Conservation (phyloP, 2,888 invertebrate genomes). For the Habroteleia sp. region DNA sequence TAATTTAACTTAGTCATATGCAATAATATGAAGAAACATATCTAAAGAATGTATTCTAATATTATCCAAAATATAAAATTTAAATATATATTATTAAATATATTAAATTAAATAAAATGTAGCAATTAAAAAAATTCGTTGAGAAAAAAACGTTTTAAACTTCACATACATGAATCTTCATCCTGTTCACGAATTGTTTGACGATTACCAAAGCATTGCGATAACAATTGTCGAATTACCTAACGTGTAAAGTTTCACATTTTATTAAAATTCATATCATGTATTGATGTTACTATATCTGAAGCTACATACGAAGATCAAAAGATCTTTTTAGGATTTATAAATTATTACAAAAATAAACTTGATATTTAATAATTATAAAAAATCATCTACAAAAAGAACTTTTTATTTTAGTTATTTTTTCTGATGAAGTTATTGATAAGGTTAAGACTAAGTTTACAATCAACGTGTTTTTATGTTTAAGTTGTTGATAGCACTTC, state of each 20-base stretch:
- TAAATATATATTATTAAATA: background rate
- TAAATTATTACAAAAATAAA: conserved; percentile 11
- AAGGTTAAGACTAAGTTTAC: conserved; percentile 20
- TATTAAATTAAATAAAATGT: too few relatives aligned
- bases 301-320: conserved; percentile 56
- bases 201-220: conserved; percentile 46
- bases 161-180: too few relatives aligned
- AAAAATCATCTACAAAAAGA: conserved; percentile 9
- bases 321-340: conserved; percentile 35
- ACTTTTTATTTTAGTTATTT: background rate
- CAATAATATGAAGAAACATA: too few relatives aligned
- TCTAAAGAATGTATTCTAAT: too few relatives aligned
- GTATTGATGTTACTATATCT: conserved; percentile 64
- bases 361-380: conserved; percentile 12
- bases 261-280: conserved; percentile 70
- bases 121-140: too few relatives aligned
- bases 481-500: too few relatives aligned
- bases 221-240: conserved; percentile 68
- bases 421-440: conserved; percentile 24
- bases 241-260: conserved; percentile 73
- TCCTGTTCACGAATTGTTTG: conserved; percentile 36
- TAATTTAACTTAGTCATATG: too few relatives aligned
- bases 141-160: too few relatives aligned
- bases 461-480: too few relatives aligned
- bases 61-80: too few relatives aligned